Percentiles rank a stretch among this genome's conserved stretches.
Evolutionary conservation across 1,140 invertebrate genomes (phyloP).

Genomic region (Kradibia gibbosae): DNA sequence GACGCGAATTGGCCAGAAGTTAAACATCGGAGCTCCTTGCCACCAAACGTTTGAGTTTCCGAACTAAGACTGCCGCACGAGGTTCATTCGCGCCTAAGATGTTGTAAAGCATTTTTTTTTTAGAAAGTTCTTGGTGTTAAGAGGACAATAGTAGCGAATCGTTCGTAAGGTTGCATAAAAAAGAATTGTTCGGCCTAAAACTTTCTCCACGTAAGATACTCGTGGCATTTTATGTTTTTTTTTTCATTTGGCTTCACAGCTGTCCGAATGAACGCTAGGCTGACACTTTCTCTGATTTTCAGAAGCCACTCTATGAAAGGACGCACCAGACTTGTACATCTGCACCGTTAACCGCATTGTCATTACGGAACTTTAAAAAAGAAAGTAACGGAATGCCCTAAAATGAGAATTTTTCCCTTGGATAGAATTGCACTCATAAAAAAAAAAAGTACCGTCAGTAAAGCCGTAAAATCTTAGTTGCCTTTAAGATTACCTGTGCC

Average conservation of each 20-base stretch:
- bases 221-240: constrained; percentile 4
- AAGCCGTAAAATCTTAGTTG: not conserved
- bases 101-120: constrained; percentile 9
- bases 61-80: constrained; percentile 11
- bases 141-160: constrained; percentile 26
- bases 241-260: constrained; percentile 15
- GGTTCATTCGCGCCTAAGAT: not conserved
- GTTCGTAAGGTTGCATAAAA: not conserved
- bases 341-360: not conserved
- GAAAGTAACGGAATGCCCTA: constrained; percentile 44
- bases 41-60: constrained; percentile 33
- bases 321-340: not conserved
- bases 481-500: not conserved
- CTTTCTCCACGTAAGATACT: constrained; percentile 8
- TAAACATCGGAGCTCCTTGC: not conserved
- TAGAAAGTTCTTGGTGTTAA: constrained; percentile 31
- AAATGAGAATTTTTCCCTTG: constrained; percentile 41
- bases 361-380: constrained; percentile 21
- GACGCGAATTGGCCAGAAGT: too few species aligned
- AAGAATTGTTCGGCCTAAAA: constrained; percentile 36
- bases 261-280: not conserved
- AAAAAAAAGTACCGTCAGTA: constrained; percentile 24
- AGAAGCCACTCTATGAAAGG: not conserved
- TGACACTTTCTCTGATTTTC: constrained; percentile 43
- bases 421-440: constrained; percentile 41